phyloP scores from a whole-genome alignment of 2,888 invertebrate species.

The Acleris laterana region DNA sequence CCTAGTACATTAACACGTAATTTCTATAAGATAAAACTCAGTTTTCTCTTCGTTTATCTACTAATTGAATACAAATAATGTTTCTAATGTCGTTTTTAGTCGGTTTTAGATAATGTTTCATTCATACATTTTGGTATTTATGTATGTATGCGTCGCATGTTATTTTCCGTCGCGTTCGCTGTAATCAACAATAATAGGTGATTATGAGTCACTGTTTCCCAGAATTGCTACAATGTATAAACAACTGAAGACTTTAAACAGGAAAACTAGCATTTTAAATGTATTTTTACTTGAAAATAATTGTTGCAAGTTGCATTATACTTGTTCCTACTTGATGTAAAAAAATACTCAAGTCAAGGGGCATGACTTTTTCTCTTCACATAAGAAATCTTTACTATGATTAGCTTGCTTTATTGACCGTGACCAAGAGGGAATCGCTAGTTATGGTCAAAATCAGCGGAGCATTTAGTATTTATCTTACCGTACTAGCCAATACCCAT shows the following conservation, averaged over 20 bases:
- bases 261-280: conserved; percentile 20
- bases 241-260: conserved; percentile 20
- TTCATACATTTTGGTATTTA: conserved; percentile 17
- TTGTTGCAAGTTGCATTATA: not conserved
- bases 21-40: conserved; percentile 1
- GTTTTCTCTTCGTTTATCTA: conserved; percentile 2
- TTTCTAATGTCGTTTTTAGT: not conserved
- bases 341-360: no score
- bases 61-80: not conserved
- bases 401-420: no score
- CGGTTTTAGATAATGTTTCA: conserved; percentile 17
- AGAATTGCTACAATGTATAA: conserved; percentile 17
- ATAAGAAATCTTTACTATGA: no score
- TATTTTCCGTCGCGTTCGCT: conserved; percentile 15
- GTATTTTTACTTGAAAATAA: not conserved
- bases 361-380: no score
- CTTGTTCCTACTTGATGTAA: no score
- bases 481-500: no score
- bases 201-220: conserved; percentile 27
- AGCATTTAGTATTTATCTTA: no score
- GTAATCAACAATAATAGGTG: conserved; percentile 7
- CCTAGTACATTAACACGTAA: conserved; percentile 21
- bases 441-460: no score
- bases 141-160: conserved; percentile 16
- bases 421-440: no score